Conservation (phyloP, 2,113 vertebrate genomes). For the Coreoperca whiteheadi region DNA sequence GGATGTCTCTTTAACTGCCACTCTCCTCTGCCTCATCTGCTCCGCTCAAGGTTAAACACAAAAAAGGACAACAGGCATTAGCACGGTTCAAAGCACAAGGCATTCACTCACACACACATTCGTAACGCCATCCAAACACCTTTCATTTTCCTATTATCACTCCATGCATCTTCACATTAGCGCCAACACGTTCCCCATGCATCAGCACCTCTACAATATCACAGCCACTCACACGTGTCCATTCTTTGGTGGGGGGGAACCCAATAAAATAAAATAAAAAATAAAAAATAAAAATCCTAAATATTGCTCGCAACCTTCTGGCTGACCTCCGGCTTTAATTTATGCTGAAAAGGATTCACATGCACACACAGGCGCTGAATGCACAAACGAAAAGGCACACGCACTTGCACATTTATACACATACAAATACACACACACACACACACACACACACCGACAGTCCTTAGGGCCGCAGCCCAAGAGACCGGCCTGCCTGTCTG, state of each 20-base stretch:
- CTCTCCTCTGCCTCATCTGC: constrained; percentile 48
- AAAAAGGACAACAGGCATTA: constrained; percentile 29
- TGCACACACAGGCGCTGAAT: background rate
- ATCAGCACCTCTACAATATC: constrained; percentile 42
- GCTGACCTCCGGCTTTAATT: constrained; percentile 42
- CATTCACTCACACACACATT: background rate
- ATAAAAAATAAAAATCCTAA: background rate
- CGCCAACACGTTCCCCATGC: constrained; percentile 32
- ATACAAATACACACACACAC: constrained; percentile 18
- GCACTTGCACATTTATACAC: background rate
- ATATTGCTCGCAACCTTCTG: constrained; percentile 54
- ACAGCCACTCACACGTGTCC: constrained; percentile 4
- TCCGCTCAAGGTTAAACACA: constrained; percentile 72
- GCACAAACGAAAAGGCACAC: constrained; percentile 33
- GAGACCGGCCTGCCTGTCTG: constrained; percentile 19
- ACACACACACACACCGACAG: constrained; percentile 16
- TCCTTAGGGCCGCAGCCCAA: constrained; percentile 4
- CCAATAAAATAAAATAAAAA: too few relatives aligned
- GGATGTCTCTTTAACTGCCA: constrained; percentile 61
- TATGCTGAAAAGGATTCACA: constrained; percentile 11
- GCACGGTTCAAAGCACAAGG: constrained; percentile 17
- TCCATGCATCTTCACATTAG: constrained; percentile 31
- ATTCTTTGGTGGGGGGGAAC: background rate
- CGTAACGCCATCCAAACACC: constrained; percentile 27
- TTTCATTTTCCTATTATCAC: constrained; percentile 47